These are phyloP conservation scores for Hetaerina titia DNA, from an alignment of 2,888 invertebrate genomes.

Conservation along the genomic window DNA sequence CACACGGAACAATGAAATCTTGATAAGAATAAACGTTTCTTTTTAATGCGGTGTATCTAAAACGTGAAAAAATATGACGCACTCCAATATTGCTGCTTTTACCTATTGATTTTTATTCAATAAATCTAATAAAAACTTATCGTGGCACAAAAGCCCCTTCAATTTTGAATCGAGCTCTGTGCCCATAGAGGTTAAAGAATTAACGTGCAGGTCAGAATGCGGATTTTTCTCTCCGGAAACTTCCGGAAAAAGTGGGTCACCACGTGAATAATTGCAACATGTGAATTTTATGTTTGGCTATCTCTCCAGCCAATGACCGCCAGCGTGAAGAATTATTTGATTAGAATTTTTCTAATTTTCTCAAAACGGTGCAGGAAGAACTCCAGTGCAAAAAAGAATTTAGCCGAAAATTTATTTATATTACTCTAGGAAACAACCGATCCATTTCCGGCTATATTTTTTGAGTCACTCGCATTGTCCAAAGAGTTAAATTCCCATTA, in stretches of 20 bases:
- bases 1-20: slow-evolving; percentile 30
- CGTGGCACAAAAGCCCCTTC: not conserved
- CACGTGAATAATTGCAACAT: not conserved
- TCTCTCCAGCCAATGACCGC: too few relatives aligned
- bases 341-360: too few relatives aligned
- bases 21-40: slow-evolving; percentile 6
- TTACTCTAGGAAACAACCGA: too few relatives aligned
- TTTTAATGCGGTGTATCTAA: not conserved
- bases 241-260: not conserved
- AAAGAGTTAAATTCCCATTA: too few relatives aligned
- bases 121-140: not conserved
- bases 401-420: too few relatives aligned
- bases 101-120: not conserved
- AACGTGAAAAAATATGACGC: slow-evolving; percentile 8
- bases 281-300: not conserved
- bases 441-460: too few relatives aligned
- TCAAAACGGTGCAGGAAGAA: too few relatives aligned
- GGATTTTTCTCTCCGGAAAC: not conserved
- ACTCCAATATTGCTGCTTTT: not conserved
- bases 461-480: too few relatives aligned
- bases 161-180: not conserved
- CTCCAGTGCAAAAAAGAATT: too few relatives aligned
- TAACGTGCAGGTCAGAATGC: not conserved
- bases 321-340: too few relatives aligned
- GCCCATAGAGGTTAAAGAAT: not conserved